A percentile compares a stretch with the other conserved stretches of the same genome.
These are phyloP conservation scores for Polyommatus icarus DNA, from an alignment of 2,888 invertebrate species.

Conservation along the genomic window DNA sequence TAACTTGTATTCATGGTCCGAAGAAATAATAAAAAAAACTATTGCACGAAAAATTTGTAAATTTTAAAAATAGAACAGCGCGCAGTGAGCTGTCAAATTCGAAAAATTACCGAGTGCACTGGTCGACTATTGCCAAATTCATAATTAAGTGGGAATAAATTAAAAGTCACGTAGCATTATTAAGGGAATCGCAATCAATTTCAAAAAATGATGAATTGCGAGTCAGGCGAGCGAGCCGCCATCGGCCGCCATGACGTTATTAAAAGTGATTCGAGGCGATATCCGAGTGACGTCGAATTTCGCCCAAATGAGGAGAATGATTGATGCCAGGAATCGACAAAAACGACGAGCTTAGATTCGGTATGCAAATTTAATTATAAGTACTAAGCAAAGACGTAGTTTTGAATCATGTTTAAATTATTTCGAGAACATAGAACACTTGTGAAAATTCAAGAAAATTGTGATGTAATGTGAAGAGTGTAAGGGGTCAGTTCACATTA, in stretches of 20 bases:
- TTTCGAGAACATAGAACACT: no score
- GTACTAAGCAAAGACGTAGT: neutral
- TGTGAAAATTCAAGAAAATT: no score
- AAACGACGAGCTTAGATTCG: slow-evolving; percentile 48
- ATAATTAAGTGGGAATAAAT: slow-evolving; percentile 32
- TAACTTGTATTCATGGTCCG: no score
- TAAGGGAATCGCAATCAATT: slow-evolving; percentile 42
- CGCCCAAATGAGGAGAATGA: slow-evolving; percentile 70
- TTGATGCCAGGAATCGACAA: slow-evolving; percentile 67
- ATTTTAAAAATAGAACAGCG: slow-evolving; percentile 1
- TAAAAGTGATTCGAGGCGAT: slow-evolving; percentile 66
- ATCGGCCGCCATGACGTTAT: slow-evolving; percentile 51
- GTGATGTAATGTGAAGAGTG: no score
- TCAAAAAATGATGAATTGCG: slow-evolving; percentile 47
- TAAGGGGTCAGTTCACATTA: no score
- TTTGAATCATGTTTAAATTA: neutral
- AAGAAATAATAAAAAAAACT: no score
- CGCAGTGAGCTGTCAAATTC: neutral
- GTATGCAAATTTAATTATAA: slow-evolving; percentile 9
- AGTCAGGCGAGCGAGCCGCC: slow-evolving; percentile 43
- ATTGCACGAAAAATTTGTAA: neutral
- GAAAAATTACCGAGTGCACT: neutral
- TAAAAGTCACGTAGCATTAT: slow-evolving; percentile 29
- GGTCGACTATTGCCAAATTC: slow-evolving; percentile 4
- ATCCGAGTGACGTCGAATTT: slow-evolving; percentile 66